Evolutionary conservation across 1,140 invertebrate genomes (phyloP).

Genomic region (Heliconius nattereri): DNA sequence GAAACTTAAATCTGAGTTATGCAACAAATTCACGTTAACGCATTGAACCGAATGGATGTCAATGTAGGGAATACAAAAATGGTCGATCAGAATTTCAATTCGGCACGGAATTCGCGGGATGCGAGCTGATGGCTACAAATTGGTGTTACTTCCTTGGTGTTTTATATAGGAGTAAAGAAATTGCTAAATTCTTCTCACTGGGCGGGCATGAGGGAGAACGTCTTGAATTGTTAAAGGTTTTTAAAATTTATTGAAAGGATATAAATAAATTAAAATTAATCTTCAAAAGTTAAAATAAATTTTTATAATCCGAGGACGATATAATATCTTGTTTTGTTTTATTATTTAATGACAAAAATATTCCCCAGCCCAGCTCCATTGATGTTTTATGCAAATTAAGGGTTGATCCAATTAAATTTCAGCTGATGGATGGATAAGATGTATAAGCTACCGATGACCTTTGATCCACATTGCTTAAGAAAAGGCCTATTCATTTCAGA

Average conservation of each 20-base stretch:
- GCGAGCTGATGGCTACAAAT: constrained; percentile 27
- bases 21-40: constrained; percentile 16
- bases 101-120: constrained; percentile 24
- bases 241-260: background rate
- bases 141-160: constrained; percentile 1
- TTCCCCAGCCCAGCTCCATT: background rate
- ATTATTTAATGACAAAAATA: background rate
- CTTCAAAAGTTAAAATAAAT: no score
- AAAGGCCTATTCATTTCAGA: background rate
- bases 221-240: background rate
- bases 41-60: constrained; percentile 24
- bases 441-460: background rate
- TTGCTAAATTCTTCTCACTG: background rate
- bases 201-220: background rate
- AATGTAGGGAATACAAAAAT: constrained; percentile 31
- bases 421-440: background rate
- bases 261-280: no score
- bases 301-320: no score
- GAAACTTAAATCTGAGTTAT: constrained; percentile 18
- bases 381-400: constrained; percentile 6
- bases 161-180: background rate
- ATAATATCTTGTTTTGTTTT: background rate
- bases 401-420: background rate
- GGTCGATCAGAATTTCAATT: constrained; percentile 34
- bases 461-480: constrained; percentile 1